Base-by-base conservation (phyloP, 2,797 vertebrate genomes). In the Lepus oiostolus region DNA sequence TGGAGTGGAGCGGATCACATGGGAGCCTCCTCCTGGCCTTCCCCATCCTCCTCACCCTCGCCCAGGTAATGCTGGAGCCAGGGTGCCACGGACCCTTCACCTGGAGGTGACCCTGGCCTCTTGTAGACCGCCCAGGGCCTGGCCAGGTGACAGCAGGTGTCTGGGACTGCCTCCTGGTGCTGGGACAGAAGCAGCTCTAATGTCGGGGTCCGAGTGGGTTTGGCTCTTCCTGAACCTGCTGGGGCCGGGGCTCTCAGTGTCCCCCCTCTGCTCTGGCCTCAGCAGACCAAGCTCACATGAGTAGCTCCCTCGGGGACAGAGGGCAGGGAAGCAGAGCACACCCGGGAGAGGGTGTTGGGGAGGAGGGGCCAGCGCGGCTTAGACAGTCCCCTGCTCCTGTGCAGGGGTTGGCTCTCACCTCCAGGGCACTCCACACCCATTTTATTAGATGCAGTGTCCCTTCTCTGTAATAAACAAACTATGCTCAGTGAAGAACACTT, bases 401-500 rank as follows among this genome's bases (percentile, higher is more conserved):
- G 28, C 30, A 22, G 6, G 17, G 14, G 83, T 54, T 4, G 16
- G 10, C 32, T 75, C 67, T 85, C 21, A 83, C 9, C 8, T 82
- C 85, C 14, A 63, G 79, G 26, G 5, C 5, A 32, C 17, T 62
- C 42, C 42, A 76, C 35, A 24, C 70, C 6, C 32, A 62, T 89
- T 94, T 60, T 28, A 77, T 71, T 62, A 87, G 93, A 50, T 63
- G 21, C 0, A 16, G 50, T 35, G 0, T 60, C 26, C 13, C 7
- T 92, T 91, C 74, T 93, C 21, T 92, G 86, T 30, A 38, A 21
- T 17, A 91, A 54, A 30, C n/a, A 38, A 54, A 70, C 2, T 21
- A 11, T 58, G 32, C 52, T 91, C n/a, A 50, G 8, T 60, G 71
- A 89, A 74, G 75, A 86, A 50, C 21, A 63, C 47, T 70, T 83